Evolutionary conservation across 2,797 vertebrate species (phyloP).

Genomic region (Lepilemur septentrionalis): DNA sequence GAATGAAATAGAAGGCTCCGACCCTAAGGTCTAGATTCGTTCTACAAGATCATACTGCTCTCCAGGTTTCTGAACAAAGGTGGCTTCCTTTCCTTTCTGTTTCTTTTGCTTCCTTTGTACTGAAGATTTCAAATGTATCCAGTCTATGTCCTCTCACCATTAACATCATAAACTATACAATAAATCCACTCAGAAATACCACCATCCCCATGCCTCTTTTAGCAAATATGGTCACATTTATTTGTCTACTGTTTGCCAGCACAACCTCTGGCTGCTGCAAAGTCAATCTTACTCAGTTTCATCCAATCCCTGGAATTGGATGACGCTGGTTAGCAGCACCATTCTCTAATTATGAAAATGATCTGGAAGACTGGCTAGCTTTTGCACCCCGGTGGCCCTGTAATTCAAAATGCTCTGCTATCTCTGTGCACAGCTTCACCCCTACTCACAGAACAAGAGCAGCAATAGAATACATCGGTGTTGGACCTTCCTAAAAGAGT

Average conservation of each 20-base stretch:
- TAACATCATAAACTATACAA: neutral
- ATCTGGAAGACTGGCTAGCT: neutral
- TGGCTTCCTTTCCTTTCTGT: neutral
- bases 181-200: neutral
- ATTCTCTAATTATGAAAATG: slow-evolving; percentile 43
- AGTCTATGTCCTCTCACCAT: neutral
- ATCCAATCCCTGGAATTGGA: neutral
- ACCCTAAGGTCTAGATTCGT: neutral
- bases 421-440: slow-evolving; percentile 22
- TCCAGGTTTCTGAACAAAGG: neutral
- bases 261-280: neutral
- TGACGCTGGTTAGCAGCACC: neutral
- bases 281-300: slow-evolving; percentile 20
- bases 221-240: neutral
- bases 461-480: neutral
- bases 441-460: neutral
- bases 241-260: neutral
- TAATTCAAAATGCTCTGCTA: slow-evolving; percentile 50
- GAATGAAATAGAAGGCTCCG: neutral
- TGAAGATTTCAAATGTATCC: neutral
- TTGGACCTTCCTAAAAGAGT: neutral
- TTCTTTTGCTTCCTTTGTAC: neutral
- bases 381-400: neutral
- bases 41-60: neutral
- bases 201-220: neutral